Base-by-base conservation (phyloP, 23 tunicate genomes). In the Pegea sp. region DNA sequence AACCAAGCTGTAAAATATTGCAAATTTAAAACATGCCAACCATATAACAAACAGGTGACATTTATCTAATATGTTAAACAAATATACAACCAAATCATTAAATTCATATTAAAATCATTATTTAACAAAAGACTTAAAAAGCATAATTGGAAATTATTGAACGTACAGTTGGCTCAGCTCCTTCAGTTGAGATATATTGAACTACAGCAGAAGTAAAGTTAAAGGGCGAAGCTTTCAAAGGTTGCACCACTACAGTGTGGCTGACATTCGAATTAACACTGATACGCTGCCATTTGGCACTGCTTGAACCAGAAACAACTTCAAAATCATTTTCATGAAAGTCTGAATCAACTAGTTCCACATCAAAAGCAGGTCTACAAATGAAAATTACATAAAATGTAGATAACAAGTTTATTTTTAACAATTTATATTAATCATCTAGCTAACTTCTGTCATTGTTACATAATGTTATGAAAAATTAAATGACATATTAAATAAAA, bases 131-230 rank as follows among this genome's bases (percentile, higher is more conserved):
- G 11, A 56, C 48, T 24, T 56, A 22, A 28, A 25, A 8, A 51
- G 7, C 22, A 20, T 51, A 21, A 20, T 20, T 51, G 7, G 22
- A 51, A 18, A 20, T 20, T 18, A 51, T 20, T 20, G 22, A 20
- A 16, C 77, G 57, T 5, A 77, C 90, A 22, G 92, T 84, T 20
- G 84, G 67, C 0, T 84, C 95, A 19, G 70, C 59, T n/a, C 75
- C 75, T 30, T 74, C 76, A 22, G 70, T 22, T 2, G 95, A 76
- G 27, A 74, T 84, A 48, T 84, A 84, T 58, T 84, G 95, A 29
- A 84, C 95, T 24, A 84, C 95, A 24, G 95, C 71, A 5, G 84
- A 73, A 3, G 84, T 67, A 34, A 84, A 84, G 43, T 84, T 84
- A 26, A 66, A 74, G 2, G 78, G 76, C 24, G 67, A 29, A 5